Base-by-base conservation (phyloP, 1,140 invertebrate species). In the Brachionus asplanchnoidis region DNA sequence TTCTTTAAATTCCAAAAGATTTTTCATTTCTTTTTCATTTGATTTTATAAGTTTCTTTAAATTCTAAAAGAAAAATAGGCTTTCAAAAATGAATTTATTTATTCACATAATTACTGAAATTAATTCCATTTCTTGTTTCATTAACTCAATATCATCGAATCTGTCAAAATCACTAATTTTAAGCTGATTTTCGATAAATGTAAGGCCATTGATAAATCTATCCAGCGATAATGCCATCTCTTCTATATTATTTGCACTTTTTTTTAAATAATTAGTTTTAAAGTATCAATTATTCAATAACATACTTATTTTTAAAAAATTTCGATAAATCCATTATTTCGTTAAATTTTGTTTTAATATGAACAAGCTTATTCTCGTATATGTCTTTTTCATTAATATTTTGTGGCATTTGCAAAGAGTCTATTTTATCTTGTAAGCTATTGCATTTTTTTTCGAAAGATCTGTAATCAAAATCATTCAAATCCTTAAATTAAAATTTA, bases 81-180 rank as follows among this genome's bases (percentile, higher is more conserved):
- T 75, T 50, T 50, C 11, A 9, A 23, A 32, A 73, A 17, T n/a
- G 17, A 42, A 40, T 26, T 23, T 4, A 50, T 46, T n/a, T 20
- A 40, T 14, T 77, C 5, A 14, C 26, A 14, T 32, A n/a, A 26
- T 50, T 77, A 77, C 73, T 12, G 20, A 23, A 12, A 77, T 77
- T 3, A 77, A 17, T 26, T 77, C 44, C 73, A 77, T 50, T 77
- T 77, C 73, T 12, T 46, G 7, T n/a, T 77, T 77, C 23, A 77
- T 20, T 26, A 26, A 14, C 3, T 50, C 73, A 28, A 77, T 77
- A 50, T 46, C 46, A 20, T 32, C 73, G 11, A 77, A 11, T 12
- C 53, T 50, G 9, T 26, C 26, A 12, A 12, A 46, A 3, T 0
- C n/a, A 26, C 50, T 20, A 28, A 50, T 12, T 50, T 77, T 40